Evolutionary conservation across 2,888 invertebrate genomes (phyloP).

Genomic region (Rhaphigaster nebulosa): DNA sequence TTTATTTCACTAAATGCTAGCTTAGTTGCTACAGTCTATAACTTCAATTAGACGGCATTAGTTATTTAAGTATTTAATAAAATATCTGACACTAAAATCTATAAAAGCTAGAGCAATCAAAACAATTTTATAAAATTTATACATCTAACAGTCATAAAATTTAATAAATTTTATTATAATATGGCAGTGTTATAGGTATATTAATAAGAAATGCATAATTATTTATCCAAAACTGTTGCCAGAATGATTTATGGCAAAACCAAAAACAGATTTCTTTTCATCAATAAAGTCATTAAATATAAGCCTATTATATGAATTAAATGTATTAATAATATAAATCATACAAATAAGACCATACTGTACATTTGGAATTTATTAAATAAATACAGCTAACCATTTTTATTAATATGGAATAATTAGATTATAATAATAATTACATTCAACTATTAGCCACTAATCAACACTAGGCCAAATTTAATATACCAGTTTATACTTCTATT

Average conservation of each 20-base stretch:
- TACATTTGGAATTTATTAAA: not conserved
- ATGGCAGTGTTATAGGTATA: not conserved
- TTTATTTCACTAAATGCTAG: not conserved
- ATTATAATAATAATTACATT: not conserved
- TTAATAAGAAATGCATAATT: not conserved
- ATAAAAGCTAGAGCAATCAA: not conserved
- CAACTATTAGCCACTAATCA: not conserved
- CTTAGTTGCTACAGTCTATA: not conserved
- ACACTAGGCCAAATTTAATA: not conserved
- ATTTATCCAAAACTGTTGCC: not conserved
- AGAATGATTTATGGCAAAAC: not conserved
- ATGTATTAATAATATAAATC: not conserved
- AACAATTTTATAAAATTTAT: not conserved
- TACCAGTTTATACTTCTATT: not conserved
- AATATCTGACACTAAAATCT: not conserved
- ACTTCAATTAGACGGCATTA: not conserved
- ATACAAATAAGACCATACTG: not conserved
- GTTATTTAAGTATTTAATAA: not conserved
- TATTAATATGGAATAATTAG: not conserved
- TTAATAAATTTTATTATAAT: not conserved
- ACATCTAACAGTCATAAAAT: not conserved
- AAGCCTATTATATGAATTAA: not conserved
- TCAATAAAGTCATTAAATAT: not conserved
- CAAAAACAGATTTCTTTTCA: not conserved
- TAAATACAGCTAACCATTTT: not conserved